phyloP scores from a whole-genome alignment of 2,797 vertebrate genomes.

The Sebastes matsubarae region DNA sequence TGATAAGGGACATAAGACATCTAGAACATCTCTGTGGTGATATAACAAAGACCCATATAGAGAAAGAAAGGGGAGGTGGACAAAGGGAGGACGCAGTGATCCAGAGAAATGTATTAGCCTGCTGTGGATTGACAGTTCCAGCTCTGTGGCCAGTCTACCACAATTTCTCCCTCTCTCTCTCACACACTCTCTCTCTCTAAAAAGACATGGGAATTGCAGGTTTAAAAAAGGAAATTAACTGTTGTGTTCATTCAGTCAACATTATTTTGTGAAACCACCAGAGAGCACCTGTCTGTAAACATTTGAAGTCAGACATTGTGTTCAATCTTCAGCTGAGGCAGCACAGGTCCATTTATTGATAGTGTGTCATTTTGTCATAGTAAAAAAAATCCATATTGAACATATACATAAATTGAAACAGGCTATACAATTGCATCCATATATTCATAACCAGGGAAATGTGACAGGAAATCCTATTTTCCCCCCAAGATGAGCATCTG shows the following conservation, averaged over 20 bases:
- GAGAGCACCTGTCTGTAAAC: background rate
- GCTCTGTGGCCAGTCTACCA: background rate
- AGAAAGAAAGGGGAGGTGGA: constrained; percentile 16
- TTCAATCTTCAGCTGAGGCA: background rate
- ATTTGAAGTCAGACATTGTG: background rate
- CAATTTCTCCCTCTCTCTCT: background rate
- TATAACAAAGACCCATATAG: constrained; percentile 2
- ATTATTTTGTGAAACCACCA: background rate
- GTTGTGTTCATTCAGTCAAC: background rate
- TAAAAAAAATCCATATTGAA: constrained; percentile 10
- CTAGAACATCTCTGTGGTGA: background rate
- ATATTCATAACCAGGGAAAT: constrained; percentile 57
- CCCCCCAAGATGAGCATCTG: constrained; percentile 18
- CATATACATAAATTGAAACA: background rate
- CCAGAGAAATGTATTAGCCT: constrained; percentile 50
- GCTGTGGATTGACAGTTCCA: constrained; percentile 31
- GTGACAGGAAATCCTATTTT: constrained; percentile 22
- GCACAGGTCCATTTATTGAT: background rate
- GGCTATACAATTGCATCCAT: constrained; percentile 43
- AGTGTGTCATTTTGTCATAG: background rate
- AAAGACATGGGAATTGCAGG: background rate
- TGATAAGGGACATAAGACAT: background rate
- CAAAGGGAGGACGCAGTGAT: constrained; percentile 27
- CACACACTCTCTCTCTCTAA: background rate
- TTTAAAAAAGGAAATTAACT: background rate